A percentile compares a stretch with the other conserved stretches of the same genome.
Conservation (phyloP, 2,113 vertebrate genomes). For the Actenoides hombroni region DNA sequence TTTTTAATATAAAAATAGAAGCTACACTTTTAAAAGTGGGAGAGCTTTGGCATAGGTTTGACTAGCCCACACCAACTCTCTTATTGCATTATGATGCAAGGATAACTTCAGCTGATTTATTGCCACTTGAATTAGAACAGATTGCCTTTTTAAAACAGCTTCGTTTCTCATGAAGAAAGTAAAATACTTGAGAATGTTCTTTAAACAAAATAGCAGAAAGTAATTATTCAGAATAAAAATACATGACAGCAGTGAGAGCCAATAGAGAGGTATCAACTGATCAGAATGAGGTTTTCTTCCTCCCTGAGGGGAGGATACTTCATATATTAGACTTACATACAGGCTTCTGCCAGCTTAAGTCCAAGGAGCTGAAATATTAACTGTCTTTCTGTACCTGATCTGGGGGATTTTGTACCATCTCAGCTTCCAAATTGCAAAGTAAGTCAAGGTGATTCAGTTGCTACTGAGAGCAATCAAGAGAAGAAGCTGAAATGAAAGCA, state of each 20-base stretch:
- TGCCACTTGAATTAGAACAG: background rate
- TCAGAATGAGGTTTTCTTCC: background rate
- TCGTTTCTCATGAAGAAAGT: background rate
- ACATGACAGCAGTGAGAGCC: background rate
- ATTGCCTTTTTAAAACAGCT: background rate
- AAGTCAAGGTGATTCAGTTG: background rate
- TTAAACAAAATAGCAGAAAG: background rate
- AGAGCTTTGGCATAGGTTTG: background rate
- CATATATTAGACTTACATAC: background rate
- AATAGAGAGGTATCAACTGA: background rate
- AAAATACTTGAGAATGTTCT: background rate
- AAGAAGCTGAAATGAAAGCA: slow-evolving; percentile 20
- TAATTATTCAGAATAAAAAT: slow-evolving; percentile 10
- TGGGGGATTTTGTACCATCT: background rate
- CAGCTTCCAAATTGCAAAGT: background rate
- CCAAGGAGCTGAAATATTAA: background rate
- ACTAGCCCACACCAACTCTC: background rate
- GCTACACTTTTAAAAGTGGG: background rate
- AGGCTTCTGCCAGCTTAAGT: background rate
- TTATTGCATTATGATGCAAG: background rate
- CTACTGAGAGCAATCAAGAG: background rate
- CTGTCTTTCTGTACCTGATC: background rate
- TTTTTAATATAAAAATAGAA: background rate
- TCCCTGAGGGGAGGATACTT: background rate
- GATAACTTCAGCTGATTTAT: background rate